Percentiles rank a stretch among this genome's conserved stretches.
Conservation (phyloP, 1,140 invertebrate species). For the Manduca sexta region DNA sequence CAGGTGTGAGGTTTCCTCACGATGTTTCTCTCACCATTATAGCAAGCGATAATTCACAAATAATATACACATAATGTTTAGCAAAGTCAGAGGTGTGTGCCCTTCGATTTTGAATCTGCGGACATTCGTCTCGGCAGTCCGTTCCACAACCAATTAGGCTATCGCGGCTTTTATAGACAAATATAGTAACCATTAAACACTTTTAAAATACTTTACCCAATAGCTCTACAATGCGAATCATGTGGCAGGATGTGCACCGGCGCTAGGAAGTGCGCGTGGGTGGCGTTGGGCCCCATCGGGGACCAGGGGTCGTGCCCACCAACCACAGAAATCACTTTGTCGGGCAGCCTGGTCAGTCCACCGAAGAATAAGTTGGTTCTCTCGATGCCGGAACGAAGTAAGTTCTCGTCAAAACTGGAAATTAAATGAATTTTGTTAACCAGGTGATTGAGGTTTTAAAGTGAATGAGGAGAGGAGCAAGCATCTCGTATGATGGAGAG, state of each 20-base stretch:
- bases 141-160: too few species aligned
- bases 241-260: slow-evolving; percentile 34
- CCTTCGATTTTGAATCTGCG: too few species aligned
- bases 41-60: too few species aligned
- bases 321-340: slow-evolving; percentile 32
- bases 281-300: slow-evolving; percentile 31
- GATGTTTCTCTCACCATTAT: too few species aligned
- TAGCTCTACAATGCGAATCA: slow-evolving; percentile 40
- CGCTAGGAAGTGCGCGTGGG: slow-evolving; percentile 18
- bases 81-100: too few species aligned
- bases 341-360: slow-evolving; percentile 28
- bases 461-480: not conserved
- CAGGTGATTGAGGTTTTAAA: not conserved
- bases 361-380: slow-evolving; percentile 45
- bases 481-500: too few species aligned
- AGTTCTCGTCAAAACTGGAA: slow-evolving; percentile 31
- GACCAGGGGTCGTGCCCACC: slow-evolving; percentile 43
- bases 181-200: too few species aligned
- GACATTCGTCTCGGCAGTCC: too few species aligned
- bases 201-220: too few species aligned
- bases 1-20: too few species aligned
- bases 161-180: too few species aligned
- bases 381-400: slow-evolving; percentile 27
- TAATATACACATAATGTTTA: too few species aligned
- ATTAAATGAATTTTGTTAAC: not conserved